Evolutionary conservation across 2,797 vertebrate genomes (phyloP), one percentile per base, ranked within the genome.

Genomic region (Acrocephalus scirpaceus): DNA sequence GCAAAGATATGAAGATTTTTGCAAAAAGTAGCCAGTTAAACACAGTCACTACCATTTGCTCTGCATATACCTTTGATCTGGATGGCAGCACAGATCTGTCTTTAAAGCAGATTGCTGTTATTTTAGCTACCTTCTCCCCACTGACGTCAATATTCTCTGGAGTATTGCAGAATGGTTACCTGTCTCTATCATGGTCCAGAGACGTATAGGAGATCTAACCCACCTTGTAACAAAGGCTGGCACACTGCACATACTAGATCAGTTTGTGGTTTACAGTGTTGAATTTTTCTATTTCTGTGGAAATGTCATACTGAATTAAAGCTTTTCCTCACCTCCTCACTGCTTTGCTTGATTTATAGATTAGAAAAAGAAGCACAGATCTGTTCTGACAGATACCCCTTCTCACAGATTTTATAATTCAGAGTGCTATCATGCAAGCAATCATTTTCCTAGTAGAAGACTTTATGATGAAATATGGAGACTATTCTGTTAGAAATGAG

Each of bases 331-430:
- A 56, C 14, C 25, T 92, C 57, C 53, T 94, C 80, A 65, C 61
- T 88, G 32, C 65, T 80, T 82, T 90, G 34, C 27, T 76, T 91
- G 34, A 85, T 85, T 79, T 85, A 93, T 70, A 69, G 51, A 85
- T 76, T 38, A 76, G 38, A 0, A 22, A 25, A 86, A 76, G 58
- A 69, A 50, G 2, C 32, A 48, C 20, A 44, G 38, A 13, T 74
- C 25, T 34, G 30, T 94, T 80, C n/a, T 70, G 75, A 81, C 53
- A 85, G 84, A 57, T 71, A 82, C 22, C 53, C 19, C 44, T 81
- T 86, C 83, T 81, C 67, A 64, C 21, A 71, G 56, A 40, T 90
- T 92, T 75, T 82, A 79, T 87, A 79, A 80, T 73, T 87, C 89
- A 77, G 48, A 79, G 32, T 36, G 19, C 36, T 86, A 44, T 67